These are phyloP conservation scores for Pelecanoides urinatrix DNA, from an alignment of 2,113 vertebrate genomes.

Conservation along the genomic window DNA sequence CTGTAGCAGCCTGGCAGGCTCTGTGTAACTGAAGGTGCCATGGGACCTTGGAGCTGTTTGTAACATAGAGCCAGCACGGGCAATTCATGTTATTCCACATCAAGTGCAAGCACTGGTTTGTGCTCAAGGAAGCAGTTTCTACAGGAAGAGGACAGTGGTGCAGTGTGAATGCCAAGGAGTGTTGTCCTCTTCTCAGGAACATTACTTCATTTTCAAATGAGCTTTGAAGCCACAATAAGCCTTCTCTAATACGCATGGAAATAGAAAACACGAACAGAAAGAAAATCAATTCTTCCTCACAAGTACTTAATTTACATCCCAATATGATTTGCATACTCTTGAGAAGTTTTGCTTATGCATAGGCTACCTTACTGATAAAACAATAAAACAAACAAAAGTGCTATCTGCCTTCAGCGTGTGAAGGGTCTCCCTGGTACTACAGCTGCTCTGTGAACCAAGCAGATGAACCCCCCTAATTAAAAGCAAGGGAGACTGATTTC, in stretches of 20 bases:
- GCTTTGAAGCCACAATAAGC: background rate
- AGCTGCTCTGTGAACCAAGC: background rate
- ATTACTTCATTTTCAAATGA: background rate
- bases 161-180: background rate
- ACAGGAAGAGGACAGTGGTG: background rate
- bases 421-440: background rate
- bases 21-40: accelerated
- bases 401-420: accelerated
- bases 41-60: background rate
- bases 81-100: background rate
- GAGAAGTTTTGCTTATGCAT: background rate
- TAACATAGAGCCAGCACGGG: background rate
- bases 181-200: background rate
- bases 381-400: background rate
- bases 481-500: background rate
- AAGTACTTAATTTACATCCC: background rate
- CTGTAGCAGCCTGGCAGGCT: background rate
- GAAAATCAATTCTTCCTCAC: background rate
- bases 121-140: background rate
- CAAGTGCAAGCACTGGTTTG: background rate
- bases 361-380: background rate
- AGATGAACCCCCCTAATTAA: background rate
- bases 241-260: background rate
- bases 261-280: background rate
- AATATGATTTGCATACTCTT: background rate